Evolutionary conservation across 2,113 vertebrate genomes (phyloP).

Genomic region (Neotragus moschatus): DNA sequence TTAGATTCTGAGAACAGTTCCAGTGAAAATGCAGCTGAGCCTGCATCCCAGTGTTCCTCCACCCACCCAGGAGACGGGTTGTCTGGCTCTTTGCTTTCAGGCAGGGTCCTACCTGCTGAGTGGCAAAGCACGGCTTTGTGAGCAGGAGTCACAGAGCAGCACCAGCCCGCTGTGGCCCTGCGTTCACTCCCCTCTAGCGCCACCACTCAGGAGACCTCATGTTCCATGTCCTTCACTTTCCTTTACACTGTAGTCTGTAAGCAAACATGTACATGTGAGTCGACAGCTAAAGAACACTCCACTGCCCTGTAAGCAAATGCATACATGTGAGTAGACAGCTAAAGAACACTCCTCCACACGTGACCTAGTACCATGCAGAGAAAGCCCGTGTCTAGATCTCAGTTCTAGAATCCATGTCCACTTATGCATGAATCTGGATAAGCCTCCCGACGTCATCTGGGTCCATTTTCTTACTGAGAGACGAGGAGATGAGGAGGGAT

Average conservation of each 20-base stretch:
- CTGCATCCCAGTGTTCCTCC: neutral
- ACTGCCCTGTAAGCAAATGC: neutral
- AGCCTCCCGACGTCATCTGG: neutral
- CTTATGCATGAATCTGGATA: neutral
- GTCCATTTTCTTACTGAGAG: neutral
- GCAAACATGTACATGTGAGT: neutral
- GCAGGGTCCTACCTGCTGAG: neutral
- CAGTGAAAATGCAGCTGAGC: neutral
- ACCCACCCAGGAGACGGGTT: neutral
- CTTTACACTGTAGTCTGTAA: neutral
- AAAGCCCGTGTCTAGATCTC: fast-evolving
- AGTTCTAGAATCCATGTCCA: neutral
- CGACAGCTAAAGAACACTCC: neutral
- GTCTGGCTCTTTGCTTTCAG: fast-evolving
- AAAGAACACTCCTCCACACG: fast-evolving
- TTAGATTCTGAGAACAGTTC: neutral
- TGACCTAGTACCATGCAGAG: neutral
- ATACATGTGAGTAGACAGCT: neutral
- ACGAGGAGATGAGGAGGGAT: neutral
- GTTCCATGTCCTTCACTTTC: neutral
- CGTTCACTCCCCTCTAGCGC: neutral
- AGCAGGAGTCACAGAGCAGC: neutral
- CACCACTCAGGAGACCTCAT: neutral
- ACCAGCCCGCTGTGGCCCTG: neutral
- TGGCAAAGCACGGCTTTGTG: neutral